Percentiles rank a stretch among this genome's conserved stretches.
phyloP scores from a whole-genome alignment of 2,888 invertebrate genomes.

The Drosophila tripunctata region DNA sequence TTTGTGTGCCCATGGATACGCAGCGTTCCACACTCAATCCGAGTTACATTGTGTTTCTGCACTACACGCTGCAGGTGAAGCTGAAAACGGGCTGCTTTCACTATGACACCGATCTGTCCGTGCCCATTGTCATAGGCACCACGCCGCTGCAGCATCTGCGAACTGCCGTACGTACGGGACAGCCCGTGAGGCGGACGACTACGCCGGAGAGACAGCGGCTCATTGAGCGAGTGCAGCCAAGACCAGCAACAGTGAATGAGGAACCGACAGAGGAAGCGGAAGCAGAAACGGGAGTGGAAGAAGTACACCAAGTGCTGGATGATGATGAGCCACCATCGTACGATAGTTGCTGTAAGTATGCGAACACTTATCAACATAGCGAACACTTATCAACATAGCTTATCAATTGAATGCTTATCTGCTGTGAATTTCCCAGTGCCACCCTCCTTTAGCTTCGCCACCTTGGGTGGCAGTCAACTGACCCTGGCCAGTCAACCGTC shows the following conservation, averaged over 20 bases:
- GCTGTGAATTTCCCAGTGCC: conserved; percentile 60
- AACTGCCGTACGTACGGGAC: conserved; percentile 49
- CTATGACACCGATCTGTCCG: conserved; percentile 76
- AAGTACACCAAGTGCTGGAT: conserved; percentile 52
- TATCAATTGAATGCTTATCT: neutral
- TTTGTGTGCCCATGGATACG: conserved; percentile 86
- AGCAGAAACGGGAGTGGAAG: conserved; percentile 34
- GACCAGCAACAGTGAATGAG: conserved; percentile 49
- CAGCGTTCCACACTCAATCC: conserved; percentile 88
- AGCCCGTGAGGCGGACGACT: conserved; percentile 51
- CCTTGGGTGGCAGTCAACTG: conserved; percentile 74
- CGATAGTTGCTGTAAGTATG: conserved; percentile 78
- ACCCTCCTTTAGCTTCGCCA: conserved; percentile 81
- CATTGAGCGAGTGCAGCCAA: conserved; percentile 56
- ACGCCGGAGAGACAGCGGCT: conserved; percentile 69
- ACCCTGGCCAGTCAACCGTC: conserved; percentile 59
- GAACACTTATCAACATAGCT: too few species aligned
- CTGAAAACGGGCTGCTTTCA: conserved; percentile 80
- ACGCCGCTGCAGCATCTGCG: conserved; percentile 67
- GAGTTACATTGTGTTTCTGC: conserved; percentile 80
- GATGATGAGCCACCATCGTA: conserved; percentile 81
- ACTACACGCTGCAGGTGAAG: conserved; percentile 77
- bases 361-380: neutral
- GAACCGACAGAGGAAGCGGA: conserved; percentile 50
- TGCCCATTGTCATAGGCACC: conserved; percentile 79